A percentile compares a stretch with the other conserved stretches of the same genome.
Conservation (phyloP, 2,888 invertebrate species). For the Villa cingulata region DNA sequence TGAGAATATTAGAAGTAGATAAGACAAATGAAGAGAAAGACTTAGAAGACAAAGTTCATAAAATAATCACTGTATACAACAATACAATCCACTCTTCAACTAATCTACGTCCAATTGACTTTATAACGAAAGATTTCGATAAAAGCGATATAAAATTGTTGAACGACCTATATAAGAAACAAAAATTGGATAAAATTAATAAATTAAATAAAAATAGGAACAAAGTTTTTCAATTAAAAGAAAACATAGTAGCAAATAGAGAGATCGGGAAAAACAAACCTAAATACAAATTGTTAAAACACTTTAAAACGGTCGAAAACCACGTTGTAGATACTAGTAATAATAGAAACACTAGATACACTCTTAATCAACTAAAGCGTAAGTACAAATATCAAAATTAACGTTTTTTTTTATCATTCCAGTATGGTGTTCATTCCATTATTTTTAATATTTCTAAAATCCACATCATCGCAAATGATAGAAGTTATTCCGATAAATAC, state of each 20-base stretch:
- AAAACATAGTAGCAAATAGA: slow-evolving; percentile 3
- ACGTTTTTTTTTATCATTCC: background rate
- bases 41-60: background rate
- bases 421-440: no score
- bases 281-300: no score
- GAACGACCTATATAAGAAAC: background rate
- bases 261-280: no score
- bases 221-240: background rate
- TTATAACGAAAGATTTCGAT: background rate
- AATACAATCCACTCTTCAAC: no score
- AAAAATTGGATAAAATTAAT: background rate
- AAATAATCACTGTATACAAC: background rate
- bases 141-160: background rate
- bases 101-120: no score
- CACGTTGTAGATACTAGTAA: slow-evolving; percentile 2
- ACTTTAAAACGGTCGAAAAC: no score
- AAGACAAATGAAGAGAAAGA: background rate
- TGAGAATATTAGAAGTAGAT: no score
- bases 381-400: background rate
- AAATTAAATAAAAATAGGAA: background rate
- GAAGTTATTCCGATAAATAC: no score
- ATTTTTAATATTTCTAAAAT: no score
- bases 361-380: background rate
- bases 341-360: background rate
- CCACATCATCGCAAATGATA: no score